Evolutionary conservation across 2,797 vertebrate genomes (phyloP), one percentile per base, ranked within the genome.

Genomic region (Pseudopleuronectes americanus): DNA sequence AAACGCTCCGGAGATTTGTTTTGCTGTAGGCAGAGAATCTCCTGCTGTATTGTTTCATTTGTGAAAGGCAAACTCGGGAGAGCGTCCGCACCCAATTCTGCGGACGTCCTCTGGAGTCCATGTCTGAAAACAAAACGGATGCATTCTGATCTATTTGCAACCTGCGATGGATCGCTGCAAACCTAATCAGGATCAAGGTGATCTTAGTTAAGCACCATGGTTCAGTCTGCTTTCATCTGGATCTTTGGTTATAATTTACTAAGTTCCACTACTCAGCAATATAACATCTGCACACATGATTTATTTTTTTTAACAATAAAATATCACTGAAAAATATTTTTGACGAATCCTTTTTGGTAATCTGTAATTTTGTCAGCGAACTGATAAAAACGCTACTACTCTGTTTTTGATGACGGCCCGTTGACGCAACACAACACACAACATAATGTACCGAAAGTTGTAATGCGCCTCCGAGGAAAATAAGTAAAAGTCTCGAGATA

Each of bases 211-310:
- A 81, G 78, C 76, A 80, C 70, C 76, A 54, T 72, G 48, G 53
- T 74, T 84, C 59, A 51, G 56, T 53, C 72, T 41, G 53, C 67
- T 77, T 65, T 13, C 9, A 71, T 78, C 64, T 72, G 65, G 54
- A 77, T 91, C 90, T 92, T 93, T 93, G 91, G 91, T 90, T 76
- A 36, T 17, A 36, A 56, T 78, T 86, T 86, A 90, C 84, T 91
- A 89, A 91, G 84, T 76, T 90, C 76, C 69, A 84, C 74, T 71
- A 74, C 43, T 58, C 73, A 55, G 78, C 57, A 59, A 74, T 47
- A 23, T 23, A 68, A 60, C 16, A 14, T 62, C 31, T 47, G 28
- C 57, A 71, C 41, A 63, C 53, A 14, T 5, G 45, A 21, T 70
- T 43, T 43, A 57, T 28, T 55, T 64, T 43, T 67, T 66, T 43